These are phyloP conservation scores for Ammodytes dubius DNA, from an alignment of 2,113 vertebrate species.

Conservation along the genomic window DNA sequence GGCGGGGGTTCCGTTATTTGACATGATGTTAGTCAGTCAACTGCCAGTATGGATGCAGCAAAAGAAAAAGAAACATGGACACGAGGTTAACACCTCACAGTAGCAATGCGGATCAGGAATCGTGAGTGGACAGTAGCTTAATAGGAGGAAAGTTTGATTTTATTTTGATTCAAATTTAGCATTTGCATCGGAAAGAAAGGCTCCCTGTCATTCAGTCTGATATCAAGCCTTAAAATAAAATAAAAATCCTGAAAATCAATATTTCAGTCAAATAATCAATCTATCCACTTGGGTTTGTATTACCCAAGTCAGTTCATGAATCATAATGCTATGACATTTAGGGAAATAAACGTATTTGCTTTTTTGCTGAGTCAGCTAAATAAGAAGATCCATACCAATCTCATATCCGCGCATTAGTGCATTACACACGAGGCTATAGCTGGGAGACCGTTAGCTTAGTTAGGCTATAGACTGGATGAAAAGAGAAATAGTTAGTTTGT, in stretches of 20 bases:
- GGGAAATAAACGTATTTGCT: background rate
- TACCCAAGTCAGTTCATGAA: background rate
- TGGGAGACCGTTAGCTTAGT: background rate
- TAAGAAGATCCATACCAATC: background rate
- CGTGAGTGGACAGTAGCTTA: background rate
- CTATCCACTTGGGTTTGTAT: too few relatives aligned
- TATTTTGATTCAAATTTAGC: background rate
- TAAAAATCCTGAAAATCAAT: background rate
- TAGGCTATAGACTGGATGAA: background rate
- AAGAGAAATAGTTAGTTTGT: background rate
- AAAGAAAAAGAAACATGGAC: background rate
- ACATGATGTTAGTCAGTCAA: background rate
- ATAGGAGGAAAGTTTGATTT: background rate
- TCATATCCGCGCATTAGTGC: background rate
- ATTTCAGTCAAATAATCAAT: background rate
- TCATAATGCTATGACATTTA: background rate
- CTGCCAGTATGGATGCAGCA: background rate
- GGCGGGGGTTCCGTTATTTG: background rate
- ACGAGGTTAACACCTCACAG: background rate
- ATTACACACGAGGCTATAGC: background rate
- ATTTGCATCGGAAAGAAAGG: background rate
- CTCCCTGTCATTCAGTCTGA: slow-evolving; percentile 36
- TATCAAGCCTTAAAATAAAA: background rate
- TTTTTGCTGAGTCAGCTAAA: background rate
- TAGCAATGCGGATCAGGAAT: background rate